A percentile compares a stretch with the other conserved stretches of the same genome.
These are phyloP conservation scores for Myripristis jacobus DNA, from an alignment of 2,797 vertebrate genomes.

Conservation along the genomic window DNA sequence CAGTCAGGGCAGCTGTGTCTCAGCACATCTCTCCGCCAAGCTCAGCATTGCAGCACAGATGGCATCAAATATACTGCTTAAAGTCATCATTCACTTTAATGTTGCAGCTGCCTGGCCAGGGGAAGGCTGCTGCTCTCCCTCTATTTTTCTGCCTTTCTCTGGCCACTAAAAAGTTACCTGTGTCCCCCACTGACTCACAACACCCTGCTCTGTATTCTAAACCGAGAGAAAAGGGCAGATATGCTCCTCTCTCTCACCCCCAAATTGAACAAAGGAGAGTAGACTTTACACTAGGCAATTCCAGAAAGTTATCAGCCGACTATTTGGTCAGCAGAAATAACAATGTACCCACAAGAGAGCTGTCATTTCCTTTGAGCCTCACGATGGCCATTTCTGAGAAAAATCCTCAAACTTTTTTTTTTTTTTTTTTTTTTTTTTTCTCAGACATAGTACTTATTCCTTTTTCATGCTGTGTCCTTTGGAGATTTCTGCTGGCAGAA, in stretches of 20 bases:
- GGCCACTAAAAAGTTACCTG: slow-evolving; percentile 52
- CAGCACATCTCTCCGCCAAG: slow-evolving; percentile 39
- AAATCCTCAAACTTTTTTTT: slow-evolving; percentile 16
- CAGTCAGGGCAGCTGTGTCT: slow-evolving; percentile 51
- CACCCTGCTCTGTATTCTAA: slow-evolving; percentile 56
- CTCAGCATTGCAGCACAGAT: slow-evolving; percentile 68
- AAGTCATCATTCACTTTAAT: slow-evolving; percentile 76
- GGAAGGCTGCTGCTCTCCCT: slow-evolving; percentile 30
- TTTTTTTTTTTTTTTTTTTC: slow-evolving; percentile 12
- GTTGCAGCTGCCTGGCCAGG: slow-evolving; percentile 46
- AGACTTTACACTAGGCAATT: slow-evolving; percentile 25
- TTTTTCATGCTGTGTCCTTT: slow-evolving; percentile 13
- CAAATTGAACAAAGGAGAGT: slow-evolving; percentile 46
- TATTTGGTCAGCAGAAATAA: slow-evolving; percentile 66
- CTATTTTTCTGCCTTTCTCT: slow-evolving; percentile 8
- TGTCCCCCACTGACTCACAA: slow-evolving; percentile 50
- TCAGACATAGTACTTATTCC: slow-evolving; percentile 11
- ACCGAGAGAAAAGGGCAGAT: slow-evolving; percentile 31
- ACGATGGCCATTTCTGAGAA: slow-evolving; percentile 29
- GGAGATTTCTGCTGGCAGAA: slow-evolving; percentile 18
- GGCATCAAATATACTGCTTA: slow-evolving; percentile 71
- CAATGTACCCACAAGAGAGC: slow-evolving; percentile 33
- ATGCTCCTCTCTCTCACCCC: slow-evolving; percentile 29
- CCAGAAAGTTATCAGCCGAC: slow-evolving; percentile 17
- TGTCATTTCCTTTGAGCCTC: slow-evolving; percentile 18